Conservation (phyloP, 2,797 vertebrate species). For the Enteromius fasciolatus region DNA sequence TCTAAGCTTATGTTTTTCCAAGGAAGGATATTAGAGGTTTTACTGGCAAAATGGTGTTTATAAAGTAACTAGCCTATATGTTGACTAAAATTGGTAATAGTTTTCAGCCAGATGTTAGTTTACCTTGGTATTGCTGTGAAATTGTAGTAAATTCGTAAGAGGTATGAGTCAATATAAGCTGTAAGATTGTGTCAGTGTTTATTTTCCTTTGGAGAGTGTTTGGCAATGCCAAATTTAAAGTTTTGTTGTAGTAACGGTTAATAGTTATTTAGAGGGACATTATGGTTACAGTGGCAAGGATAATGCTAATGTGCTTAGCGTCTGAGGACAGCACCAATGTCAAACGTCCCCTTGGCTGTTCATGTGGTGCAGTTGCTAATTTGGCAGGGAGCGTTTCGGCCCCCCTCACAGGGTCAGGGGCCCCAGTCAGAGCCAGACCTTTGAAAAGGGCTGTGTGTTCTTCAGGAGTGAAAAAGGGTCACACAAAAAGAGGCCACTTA, state of each 20-base stretch:
- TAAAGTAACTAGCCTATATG: not conserved
- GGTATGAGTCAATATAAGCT: not conserved
- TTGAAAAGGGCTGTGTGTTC: conserved; percentile 74
- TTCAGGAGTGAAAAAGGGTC: conserved; percentile 67
- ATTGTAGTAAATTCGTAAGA: not conserved
- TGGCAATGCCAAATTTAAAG: not conserved
- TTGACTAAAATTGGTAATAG: not conserved
- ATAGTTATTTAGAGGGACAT: not conserved
- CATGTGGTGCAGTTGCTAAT: conserved; percentile 64
- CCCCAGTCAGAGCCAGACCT: conserved; percentile 67
- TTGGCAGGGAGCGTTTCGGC: conserved; percentile 60
- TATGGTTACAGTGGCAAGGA: not conserved
- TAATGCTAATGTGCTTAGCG: conserved; percentile 35
- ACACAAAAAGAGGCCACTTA: conserved; percentile 76
- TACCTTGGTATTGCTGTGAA: not conserved
- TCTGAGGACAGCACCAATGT: conserved; percentile 57
- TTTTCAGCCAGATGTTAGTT: not conserved
- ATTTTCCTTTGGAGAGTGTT: not conserved
- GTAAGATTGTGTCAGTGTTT: not conserved
- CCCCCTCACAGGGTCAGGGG: conserved; percentile 63
- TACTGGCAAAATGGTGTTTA: not conserved
- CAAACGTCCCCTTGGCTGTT: conserved; percentile 54
- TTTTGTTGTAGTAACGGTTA: not conserved
- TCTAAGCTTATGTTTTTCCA: not conserved
- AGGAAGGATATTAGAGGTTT: not conserved